These are phyloP conservation scores for Aplochiton taeniatus DNA, from an alignment of 2,797 vertebrate species.

Conservation along the genomic window DNA sequence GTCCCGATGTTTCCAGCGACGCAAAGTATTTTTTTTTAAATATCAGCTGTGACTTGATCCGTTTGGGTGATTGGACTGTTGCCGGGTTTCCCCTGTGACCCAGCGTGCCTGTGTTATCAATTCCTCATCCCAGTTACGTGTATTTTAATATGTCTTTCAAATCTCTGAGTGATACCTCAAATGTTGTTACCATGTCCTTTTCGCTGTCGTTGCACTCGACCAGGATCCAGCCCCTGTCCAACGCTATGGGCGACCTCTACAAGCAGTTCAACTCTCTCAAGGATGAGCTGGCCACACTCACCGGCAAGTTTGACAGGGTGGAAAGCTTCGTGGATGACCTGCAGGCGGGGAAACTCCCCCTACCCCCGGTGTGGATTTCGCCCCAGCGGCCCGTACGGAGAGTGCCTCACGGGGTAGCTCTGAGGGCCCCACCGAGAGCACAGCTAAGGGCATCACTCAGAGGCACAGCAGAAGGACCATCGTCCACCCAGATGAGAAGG, in stretches of 20 bases:
- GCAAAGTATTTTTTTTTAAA: neutral
- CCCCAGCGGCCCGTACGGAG: conserved; percentile 31
- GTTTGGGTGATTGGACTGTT: no score
- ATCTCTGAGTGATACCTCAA: neutral
- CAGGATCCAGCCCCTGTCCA: conserved; percentile 83
- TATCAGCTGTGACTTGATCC: neutral
- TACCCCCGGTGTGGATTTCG: conserved; percentile 2
- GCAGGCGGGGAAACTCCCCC: conserved; percentile 55
- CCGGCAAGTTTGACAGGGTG: conserved; percentile 75
- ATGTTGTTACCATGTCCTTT: neutral
- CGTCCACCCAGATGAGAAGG: conserved; percentile 33
- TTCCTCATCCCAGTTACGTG: no score
- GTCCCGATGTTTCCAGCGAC: conserved; percentile 41
- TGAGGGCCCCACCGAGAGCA: conserved; percentile 43
- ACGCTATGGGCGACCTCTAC: conserved; percentile 83
- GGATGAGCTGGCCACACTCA: conserved; percentile 78
- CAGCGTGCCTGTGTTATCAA: no score
- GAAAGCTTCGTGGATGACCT: conserved; percentile 81
- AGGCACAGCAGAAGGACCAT: conserved; percentile 13
- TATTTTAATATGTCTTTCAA: neutral
- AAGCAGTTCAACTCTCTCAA: conserved; percentile 82
- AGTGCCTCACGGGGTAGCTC: conserved; percentile 21
- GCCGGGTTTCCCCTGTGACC: no score
- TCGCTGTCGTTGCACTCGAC: conserved; percentile 6
- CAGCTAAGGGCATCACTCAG: conserved; percentile 39